These are phyloP conservation scores for Drosophila meridionalis DNA, from an alignment of 2,888 invertebrate species.

Conservation along the genomic window DNA sequence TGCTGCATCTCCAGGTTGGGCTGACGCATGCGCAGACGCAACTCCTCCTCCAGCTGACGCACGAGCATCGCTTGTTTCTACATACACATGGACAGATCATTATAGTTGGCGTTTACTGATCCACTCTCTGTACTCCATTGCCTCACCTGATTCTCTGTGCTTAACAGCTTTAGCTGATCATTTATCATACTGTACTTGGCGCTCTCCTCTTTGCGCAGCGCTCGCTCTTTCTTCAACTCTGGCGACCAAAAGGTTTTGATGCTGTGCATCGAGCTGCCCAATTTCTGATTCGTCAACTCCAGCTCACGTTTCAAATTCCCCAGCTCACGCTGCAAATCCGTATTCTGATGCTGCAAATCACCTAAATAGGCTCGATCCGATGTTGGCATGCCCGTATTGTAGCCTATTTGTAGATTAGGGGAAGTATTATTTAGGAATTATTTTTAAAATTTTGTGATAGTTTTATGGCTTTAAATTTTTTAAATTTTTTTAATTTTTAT, in stretches of 20 bases:
- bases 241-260: conserved; percentile 99
- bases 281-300: conserved; percentile 98
- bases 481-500: too few relatives aligned
- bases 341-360: conserved; percentile 96
- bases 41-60: conserved; percentile 96
- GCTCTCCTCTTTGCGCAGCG: conserved; percentile 98
- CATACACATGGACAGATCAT: neutral
- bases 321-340: conserved; percentile 96
- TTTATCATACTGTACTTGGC: conserved; percentile 98
- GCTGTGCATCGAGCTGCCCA: conserved; percentile 99
- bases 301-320: conserved; percentile 96
- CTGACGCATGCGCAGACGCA: conserved; percentile 94
- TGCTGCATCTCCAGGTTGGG: conserved; percentile 96
- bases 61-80: conserved; percentile 98
- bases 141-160: conserved; percentile 97
- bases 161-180: conserved; percentile 97
- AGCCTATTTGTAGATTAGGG: conserved; percentile 44
- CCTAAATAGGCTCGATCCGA: conserved; percentile 90
- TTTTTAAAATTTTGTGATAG: too few relatives aligned
- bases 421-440: neutral
- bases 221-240: conserved; percentile 98
- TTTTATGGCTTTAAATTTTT: too few relatives aligned
- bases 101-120: neutral
- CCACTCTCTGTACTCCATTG: too few relatives aligned
- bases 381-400: conserved; percentile 84